Base-by-base conservation (phyloP, 2,797 vertebrate genomes). In the Sebastes cheni region DNA sequence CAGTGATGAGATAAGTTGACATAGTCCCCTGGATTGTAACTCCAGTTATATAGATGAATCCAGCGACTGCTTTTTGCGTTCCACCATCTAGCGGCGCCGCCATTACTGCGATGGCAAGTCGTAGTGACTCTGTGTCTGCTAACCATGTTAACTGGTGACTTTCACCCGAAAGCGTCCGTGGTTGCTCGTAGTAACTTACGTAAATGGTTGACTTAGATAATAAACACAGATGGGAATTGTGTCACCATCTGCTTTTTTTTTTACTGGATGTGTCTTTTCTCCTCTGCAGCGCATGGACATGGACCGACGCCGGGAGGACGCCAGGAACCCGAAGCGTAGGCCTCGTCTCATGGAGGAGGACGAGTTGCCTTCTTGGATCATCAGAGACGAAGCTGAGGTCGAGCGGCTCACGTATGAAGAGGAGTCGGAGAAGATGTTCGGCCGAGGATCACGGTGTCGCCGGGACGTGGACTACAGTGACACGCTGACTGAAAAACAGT, bases 381-480 rank as follows among this genome's bases (percentile, higher is more conserved):
- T 99, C 79, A 99, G 98, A 88, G 98, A 99, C 34, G 98, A 99
- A 6, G 98, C 98, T 0, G 98, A 99, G 94, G 97, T 99, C 27
- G 98, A 99, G 74, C 95, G 98, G 27, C 97, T 99, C 39, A 99
- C 98, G 0, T 99, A 97, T n/a, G 97, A 99, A 82, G 98, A 99
- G 13, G 98, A 99, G 58, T 97, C 98, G 55, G 98, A 99, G 91
- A 99, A 99, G 88, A 96, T 99, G 92, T 99, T 99, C 0, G 98
- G 98, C 0, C 93, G 98, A 29, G 98, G 98, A 1, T 99, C 98
- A 0, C 98, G 98, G 68, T 96, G 97, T 6, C 98, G 98, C 34
- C 96, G 98, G 10, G 98, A 99, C 22, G 98, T 99, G 65, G 98
- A 99, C 92, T 99, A 99, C 94, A 98, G 98, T 0, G 98, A 99